Percentiles rank a stretch among this genome's conserved stretches.
Evolutionary conservation across 2,888 invertebrate genomes (phyloP).

Genomic region (Tetanocera ferruginea): DNA sequence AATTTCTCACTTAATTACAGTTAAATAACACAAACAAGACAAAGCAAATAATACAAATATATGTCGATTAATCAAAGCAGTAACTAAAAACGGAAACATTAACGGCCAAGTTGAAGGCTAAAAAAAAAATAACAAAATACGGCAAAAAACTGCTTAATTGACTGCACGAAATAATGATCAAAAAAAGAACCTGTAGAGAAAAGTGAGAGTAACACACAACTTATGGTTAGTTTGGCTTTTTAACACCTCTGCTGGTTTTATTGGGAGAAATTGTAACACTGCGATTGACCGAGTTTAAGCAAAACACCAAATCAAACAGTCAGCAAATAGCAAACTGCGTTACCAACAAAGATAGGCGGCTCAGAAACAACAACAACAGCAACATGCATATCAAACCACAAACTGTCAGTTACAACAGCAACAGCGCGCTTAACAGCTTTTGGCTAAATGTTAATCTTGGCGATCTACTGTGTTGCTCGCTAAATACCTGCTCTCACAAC

Average conservation of each 20-base stretch:
- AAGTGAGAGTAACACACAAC: slow-evolving; percentile 25
- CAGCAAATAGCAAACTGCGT: not conserved
- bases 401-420: slow-evolving; percentile 1
- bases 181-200: not conserved
- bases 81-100: not conserved
- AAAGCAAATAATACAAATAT: not conserved
- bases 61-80: not conserved
- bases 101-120: not conserved
- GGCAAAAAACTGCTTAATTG: not conserved
- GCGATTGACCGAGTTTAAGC: slow-evolving; percentile 6
- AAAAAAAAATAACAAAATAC: not conserved
- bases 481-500: not conserved
- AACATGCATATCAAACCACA: slow-evolving; percentile 17
- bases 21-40: not conserved
- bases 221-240: not conserved
- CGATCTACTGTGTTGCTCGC: not conserved
- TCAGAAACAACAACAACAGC: not conserved
- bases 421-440: not conserved
- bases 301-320: not conserved
- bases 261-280: slow-evolving; percentile 32
- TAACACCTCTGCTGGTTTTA: slow-evolving; percentile 7
- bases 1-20: not conserved
- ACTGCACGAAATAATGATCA: not conserved
- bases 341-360: not conserved
- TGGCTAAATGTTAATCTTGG: no score